A percentile compares a stretch with the other conserved stretches of the same genome.
Conservation (phyloP, 2,888 invertebrate species). For the Tryphoninae sp. region DNA sequence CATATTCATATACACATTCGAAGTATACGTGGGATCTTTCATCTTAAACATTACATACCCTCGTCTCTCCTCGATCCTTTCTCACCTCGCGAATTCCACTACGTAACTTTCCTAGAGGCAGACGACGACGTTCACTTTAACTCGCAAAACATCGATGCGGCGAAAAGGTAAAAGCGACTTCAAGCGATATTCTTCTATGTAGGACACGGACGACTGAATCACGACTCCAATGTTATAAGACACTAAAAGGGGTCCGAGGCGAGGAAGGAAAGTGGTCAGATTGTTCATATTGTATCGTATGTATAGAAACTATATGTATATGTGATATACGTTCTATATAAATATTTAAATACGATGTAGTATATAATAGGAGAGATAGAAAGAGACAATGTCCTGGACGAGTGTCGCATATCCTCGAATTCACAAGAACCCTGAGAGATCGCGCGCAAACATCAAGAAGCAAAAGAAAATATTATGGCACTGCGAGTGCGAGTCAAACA, state of each 20-base stretch:
- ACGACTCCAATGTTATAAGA: constrained; percentile 72
- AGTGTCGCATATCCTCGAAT: not conserved
- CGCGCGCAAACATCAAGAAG: not conserved
- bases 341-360: constrained; percentile 11
- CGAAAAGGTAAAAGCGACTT: constrained; percentile 24
- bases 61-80: constrained; percentile 34
- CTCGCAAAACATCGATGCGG: constrained; percentile 30
- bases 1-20: not conserved
- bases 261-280: constrained; percentile 68
- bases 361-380: constrained; percentile 1
- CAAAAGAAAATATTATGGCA: not conserved
- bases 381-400: constrained; percentile 8
- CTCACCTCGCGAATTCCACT: constrained; percentile 51
- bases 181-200: constrained; percentile 67
- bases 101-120: constrained; percentile 57
- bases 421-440: not conserved
- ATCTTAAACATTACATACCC: not conserved
- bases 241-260: constrained; percentile 69
- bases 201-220: constrained; percentile 76
- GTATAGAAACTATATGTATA: not conserved
- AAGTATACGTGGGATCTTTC: not conserved
- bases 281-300: constrained; percentile 41
- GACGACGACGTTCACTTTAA: constrained; percentile 61
- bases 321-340: not conserved
- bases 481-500: not conserved